Conservation (phyloP, 2,888 invertebrate genomes). For the Oxycera nigricornis region DNA sequence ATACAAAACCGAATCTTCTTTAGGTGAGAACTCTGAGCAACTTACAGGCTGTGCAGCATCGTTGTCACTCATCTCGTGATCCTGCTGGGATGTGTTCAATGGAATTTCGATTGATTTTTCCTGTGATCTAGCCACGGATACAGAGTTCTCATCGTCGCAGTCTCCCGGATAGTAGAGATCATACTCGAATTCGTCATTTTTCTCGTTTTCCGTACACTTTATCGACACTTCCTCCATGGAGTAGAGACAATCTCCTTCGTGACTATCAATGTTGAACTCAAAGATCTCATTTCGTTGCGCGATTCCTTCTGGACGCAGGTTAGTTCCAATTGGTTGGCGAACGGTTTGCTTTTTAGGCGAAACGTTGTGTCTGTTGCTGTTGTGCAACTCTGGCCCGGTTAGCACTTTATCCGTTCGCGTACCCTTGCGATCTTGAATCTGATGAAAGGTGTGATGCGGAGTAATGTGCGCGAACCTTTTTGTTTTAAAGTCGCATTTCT, state of each 20-base stretch:
- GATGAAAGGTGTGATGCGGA: conserved; percentile 4
- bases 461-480: background rate
- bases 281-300: background rate
- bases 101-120: too few species aligned
- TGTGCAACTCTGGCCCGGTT: too few species aligned
- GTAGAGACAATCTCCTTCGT: conserved; percentile 3
- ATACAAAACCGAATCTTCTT: too few species aligned
- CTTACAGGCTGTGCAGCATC: too few species aligned
- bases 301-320: background rate
- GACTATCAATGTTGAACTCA: background rate
- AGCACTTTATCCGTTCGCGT: too few species aligned
- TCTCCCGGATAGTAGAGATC: background rate
- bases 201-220: background rate
- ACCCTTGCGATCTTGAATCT: background rate
- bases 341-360: too few species aligned
- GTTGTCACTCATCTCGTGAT: background rate
- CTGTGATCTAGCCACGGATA: too few species aligned
- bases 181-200: background rate
- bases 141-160: background rate
- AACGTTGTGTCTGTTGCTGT: too few species aligned
- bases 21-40: too few species aligned
- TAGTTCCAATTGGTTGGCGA: too few species aligned
- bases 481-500: conserved; percentile 7
- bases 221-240: background rate
- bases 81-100: background rate